Percentiles rank a stretch among this genome's conserved stretches.
phyloP scores from a whole-genome alignment of 2,797 vertebrate species.

The Denticeps clupeoides region DNA sequence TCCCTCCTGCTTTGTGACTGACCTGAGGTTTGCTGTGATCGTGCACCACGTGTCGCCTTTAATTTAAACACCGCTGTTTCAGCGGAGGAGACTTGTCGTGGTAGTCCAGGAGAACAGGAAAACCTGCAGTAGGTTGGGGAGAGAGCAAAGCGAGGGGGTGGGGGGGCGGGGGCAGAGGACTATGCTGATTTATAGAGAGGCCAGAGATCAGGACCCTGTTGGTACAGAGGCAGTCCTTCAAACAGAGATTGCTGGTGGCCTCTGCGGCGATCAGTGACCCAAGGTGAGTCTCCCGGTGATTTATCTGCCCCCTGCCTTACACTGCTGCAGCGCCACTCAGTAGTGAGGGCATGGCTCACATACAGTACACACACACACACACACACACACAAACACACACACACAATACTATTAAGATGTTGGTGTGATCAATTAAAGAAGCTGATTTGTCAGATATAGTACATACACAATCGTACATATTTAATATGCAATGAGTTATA shows the following conservation, averaged over 20 bases:
- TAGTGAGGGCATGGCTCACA: not conserved
- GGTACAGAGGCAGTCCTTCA: slow-evolving; percentile 68
- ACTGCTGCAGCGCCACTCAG: slow-evolving; percentile 31
- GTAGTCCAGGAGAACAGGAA: slow-evolving; percentile 4
- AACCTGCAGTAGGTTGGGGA: not conserved
- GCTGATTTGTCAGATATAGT: no score
- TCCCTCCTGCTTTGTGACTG: no score
- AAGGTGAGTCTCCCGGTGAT: slow-evolving; percentile 72
- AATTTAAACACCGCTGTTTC: no score
- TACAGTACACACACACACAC: slow-evolving; percentile 8
- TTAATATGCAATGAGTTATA: no score
- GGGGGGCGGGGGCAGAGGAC: slow-evolving; percentile 20
- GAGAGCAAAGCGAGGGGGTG: no score
- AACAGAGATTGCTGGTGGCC: slow-evolving; percentile 72
- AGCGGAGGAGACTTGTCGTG: no score
- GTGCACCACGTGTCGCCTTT: no score
- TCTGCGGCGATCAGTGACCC: slow-evolving; percentile 69
- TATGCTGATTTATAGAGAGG: slow-evolving; percentile 72
- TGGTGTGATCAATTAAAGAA: no score
- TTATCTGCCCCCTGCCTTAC: slow-evolving; percentile 61
- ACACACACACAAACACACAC: slow-evolving; percentile 15
- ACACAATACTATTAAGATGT: no score
- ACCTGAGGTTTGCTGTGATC: no score
- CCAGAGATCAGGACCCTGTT: slow-evolving; percentile 66
- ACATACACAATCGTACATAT: no score